These are phyloP conservation scores for Hyles vespertilio DNA, from an alignment of 1,140 invertebrate species.

Conservation along the genomic window DNA sequence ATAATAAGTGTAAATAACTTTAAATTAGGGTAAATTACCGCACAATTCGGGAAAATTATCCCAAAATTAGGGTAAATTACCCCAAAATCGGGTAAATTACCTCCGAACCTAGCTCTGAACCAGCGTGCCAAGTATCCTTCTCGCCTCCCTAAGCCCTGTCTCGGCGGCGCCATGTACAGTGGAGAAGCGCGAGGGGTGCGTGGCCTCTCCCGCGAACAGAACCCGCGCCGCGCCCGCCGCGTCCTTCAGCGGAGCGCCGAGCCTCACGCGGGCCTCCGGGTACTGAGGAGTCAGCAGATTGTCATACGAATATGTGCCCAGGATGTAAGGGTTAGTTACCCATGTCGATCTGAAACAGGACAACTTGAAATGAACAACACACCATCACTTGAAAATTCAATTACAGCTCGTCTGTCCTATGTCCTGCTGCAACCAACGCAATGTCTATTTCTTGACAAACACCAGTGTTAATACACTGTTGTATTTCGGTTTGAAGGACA, in stretches of 20 bases:
- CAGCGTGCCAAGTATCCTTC: slow-evolving; percentile 46
- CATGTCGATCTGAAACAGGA: slow-evolving; percentile 35
- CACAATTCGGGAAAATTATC: no score
- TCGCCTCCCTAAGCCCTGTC: slow-evolving; percentile 83
- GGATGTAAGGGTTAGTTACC: slow-evolving; percentile 41
- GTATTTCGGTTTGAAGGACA: no score
- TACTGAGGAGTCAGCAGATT: slow-evolving; percentile 26
- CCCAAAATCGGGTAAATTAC: no score
- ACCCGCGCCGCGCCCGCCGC: slow-evolving; percentile 20
- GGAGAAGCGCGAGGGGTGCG: slow-evolving; percentile 79
- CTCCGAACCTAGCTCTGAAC: no score
- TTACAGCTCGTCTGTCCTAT: neutral
- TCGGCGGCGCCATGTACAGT: slow-evolving; percentile 86
- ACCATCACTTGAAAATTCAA: neutral
- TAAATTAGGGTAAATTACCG: no score
- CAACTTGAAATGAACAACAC: neutral
- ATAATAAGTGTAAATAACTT: no score
- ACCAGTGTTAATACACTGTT: no score
- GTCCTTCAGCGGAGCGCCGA: slow-evolving; percentile 22
- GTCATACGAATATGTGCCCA: slow-evolving; percentile 45
- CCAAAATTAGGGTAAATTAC: no score
- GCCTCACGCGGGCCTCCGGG: slow-evolving; percentile 26
- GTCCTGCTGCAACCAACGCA: neutral
- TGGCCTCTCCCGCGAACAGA: slow-evolving; percentile 63
- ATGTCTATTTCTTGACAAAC: neutral